Conservation (phyloP, 1,140 invertebrate species). For the Augochlora pura region DNA sequence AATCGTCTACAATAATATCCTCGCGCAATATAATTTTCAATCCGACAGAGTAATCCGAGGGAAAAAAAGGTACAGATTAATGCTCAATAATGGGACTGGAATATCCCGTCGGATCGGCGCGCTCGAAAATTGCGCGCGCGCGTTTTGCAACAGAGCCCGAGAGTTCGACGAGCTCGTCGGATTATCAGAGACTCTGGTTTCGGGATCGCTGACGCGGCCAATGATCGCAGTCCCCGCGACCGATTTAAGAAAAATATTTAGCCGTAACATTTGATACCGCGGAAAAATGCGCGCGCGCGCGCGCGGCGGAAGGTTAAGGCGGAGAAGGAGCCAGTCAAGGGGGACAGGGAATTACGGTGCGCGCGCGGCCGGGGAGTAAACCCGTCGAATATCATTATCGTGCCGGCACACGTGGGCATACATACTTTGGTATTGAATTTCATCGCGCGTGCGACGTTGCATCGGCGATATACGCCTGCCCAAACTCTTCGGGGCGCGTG, state of each 20-base stretch:
- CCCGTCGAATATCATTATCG: conserved; percentile 57
- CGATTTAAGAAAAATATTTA: conserved; percentile 5
- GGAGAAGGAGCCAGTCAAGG: not conserved
- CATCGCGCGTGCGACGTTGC: conserved; percentile 45
- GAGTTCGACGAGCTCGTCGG: too few relatives aligned
- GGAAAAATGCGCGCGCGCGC: conserved; percentile 1
- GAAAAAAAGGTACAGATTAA: too few relatives aligned
- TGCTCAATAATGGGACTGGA: too few relatives aligned
- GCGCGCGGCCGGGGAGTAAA: conserved; percentile 28
- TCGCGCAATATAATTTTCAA: too few relatives aligned
- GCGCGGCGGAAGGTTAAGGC: not conserved
- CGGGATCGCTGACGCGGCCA: too few relatives aligned
- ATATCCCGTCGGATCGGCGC: too few relatives aligned
- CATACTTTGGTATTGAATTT: conserved; percentile 57
- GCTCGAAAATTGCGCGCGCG: too few relatives aligned
- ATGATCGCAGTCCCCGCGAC: not conserved
- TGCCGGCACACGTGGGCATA: conserved; percentile 32
- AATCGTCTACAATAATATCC: too few relatives aligned
- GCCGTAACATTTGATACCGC: not conserved
- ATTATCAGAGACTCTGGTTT: too few relatives aligned
- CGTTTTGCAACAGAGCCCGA: too few relatives aligned
- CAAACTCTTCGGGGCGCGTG: conserved; percentile 19
- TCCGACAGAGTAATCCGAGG: too few relatives aligned
- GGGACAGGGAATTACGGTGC: conserved; percentile 8
- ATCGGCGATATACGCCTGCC: conserved; percentile 44